Conservation (phyloP, 2,888 invertebrate species). For the Uropetala carovei region DNA sequence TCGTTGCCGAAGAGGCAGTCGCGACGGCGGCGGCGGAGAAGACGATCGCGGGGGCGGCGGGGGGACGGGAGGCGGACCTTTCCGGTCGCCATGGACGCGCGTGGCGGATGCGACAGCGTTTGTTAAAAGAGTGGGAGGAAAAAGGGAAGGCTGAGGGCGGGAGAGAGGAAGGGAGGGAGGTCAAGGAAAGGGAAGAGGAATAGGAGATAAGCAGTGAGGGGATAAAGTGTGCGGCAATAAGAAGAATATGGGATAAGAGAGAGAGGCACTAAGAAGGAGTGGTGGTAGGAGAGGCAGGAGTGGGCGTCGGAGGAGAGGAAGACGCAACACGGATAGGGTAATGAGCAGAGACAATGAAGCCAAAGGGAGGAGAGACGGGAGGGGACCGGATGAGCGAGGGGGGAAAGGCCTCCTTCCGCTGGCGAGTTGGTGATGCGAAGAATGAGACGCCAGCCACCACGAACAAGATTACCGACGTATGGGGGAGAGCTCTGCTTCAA, state of each 20-base stretch:
- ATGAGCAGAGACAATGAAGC: slow-evolving; percentile 6
- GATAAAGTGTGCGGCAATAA: slow-evolving; percentile 4
- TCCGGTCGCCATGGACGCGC: slow-evolving; percentile 63
- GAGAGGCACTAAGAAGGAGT: slow-evolving; percentile 13
- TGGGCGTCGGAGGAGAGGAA: not conserved
- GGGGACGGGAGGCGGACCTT: slow-evolving; percentile 59
- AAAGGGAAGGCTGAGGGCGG: not conserved
- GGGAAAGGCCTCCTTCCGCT: slow-evolving; percentile 47
- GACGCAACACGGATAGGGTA: not conserved
- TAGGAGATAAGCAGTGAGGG: not conserved
- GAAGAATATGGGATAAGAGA: not conserved
- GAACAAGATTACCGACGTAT: not conserved
- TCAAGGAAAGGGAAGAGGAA: not conserved
- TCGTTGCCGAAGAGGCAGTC: slow-evolving; percentile 65
- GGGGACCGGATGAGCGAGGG: slow-evolving; percentile 15
- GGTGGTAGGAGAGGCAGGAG: slow-evolving; percentile 4
- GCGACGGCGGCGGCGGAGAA: slow-evolving; percentile 64
- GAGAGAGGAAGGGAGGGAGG: not conserved
- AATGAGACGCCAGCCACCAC: not conserved
- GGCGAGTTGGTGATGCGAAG: not conserved
- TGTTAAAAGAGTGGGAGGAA: slow-evolving; percentile 58
- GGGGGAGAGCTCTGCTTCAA: not conserved
- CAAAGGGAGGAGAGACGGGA: not conserved
- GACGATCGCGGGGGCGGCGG: slow-evolving; percentile 49
- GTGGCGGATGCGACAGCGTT: slow-evolving; percentile 60